These are phyloP conservation scores for Lasiommata megera DNA, from an alignment of 2,888 invertebrate species.

Conservation along the genomic window DNA sequence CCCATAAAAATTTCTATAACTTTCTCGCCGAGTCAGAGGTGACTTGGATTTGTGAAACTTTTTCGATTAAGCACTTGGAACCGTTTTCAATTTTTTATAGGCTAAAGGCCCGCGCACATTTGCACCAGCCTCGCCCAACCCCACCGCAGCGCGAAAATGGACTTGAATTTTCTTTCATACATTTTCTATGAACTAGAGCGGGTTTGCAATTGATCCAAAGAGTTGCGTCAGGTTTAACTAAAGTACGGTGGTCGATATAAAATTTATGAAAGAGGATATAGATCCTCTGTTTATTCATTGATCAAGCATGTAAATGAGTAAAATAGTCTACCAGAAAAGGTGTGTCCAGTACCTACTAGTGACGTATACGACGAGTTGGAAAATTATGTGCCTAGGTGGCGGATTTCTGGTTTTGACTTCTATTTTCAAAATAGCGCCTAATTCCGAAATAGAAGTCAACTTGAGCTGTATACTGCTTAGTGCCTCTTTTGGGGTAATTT, in stretches of 20 bases:
- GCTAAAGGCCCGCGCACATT: not conserved
- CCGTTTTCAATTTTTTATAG: constrained; percentile 14
- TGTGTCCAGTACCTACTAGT: no score
- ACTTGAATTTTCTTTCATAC: not conserved
- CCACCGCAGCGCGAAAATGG: not conserved
- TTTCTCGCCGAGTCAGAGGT: constrained; percentile 13
- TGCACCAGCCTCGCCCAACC: no score
- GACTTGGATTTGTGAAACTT: constrained; percentile 17
- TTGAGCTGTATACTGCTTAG: no score
- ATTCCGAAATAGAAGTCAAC: no score
- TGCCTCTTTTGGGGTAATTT: no score
- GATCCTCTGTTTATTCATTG: no score
- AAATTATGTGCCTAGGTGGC: no score
- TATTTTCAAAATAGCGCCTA: no score
- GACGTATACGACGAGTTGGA: no score
- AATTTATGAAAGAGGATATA: not conserved
- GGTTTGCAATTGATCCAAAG: not conserved
- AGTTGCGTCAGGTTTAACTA: not conserved
- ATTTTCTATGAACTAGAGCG: not conserved
- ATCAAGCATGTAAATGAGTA: no score
- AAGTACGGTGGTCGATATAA: not conserved
- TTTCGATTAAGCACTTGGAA: constrained; percentile 17
- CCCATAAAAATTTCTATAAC: constrained; percentile 18
- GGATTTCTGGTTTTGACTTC: no score
- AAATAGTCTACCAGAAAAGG: no score